Evolutionary conservation across 2,888 invertebrate species (phyloP), one percentile per base, ranked within the genome.

Genomic region (Hydrotaea cyrtoneurina): DNA sequence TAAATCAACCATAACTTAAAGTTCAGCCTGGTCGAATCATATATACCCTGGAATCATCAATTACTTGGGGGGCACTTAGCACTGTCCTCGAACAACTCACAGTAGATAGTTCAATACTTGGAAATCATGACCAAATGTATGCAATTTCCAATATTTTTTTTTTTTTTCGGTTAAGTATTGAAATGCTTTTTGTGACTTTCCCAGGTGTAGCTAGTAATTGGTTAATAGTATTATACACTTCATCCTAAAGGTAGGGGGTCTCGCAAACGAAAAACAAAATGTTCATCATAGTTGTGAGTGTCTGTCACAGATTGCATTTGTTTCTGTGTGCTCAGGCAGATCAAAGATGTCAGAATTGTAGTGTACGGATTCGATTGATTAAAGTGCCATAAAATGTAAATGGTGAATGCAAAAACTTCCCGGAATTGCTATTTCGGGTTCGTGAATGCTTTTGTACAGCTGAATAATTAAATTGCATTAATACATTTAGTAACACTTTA

Each of bases 261-360:
- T 31, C 2, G 31, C 31, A 31, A 31, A 31, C 19, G 13, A 13
- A 8, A 39, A 43, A 43, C 17, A 7, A 66, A 66, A 43, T 66
- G 13, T 21, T 19, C 39, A 66, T 66, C 43, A 43, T 43, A 39
- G 0, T 17, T 39, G 39, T 66, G 66, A 36, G n/a, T 39, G 66
- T 13, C 66, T 36, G 43, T 66, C 66, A 66, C 39, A 66, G 66
- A 66, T 66, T 66, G 39, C 19, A 19, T 43, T 66, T 66, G 59
- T 59, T 55, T 55, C n/a, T 50, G 59, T 66, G 21, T 43, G 36
- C 17, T 36, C 19, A 0, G 17, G 36, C 66, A 36, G 39, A 17
- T 66, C 43, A 66, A 43, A 66, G 21, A 39, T 66, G 66, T 36
- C 66, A 66, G 3, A 66, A 10, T 21, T 43, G 39, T 17, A 36